Percentiles rank a stretch among this genome's conserved stretches.
phyloP scores from a whole-genome alignment of 2,888 invertebrate genomes.

The Julus scanicus region DNA sequence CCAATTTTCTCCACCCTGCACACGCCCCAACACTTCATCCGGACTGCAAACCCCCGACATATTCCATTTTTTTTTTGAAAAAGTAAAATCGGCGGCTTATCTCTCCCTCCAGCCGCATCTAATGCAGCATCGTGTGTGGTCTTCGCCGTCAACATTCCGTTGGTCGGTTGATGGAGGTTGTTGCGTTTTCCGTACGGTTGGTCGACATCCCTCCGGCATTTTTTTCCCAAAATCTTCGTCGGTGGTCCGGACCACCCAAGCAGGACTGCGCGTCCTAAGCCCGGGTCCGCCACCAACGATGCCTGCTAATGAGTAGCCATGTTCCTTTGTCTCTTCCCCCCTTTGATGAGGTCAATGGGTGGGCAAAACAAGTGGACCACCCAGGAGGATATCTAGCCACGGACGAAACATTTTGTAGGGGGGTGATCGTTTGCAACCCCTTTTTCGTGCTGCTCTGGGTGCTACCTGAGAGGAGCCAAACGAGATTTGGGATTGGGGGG shows the following conservation, averaged over 20 bases:
- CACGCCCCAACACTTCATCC: neutral
- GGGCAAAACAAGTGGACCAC: slow-evolving; percentile 50
- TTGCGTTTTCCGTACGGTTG: neutral
- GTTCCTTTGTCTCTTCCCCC: slow-evolving; percentile 51
- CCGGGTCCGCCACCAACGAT: slow-evolving; percentile 54
- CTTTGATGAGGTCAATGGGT: slow-evolving; percentile 52
- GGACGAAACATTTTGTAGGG: neutral
- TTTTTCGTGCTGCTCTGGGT: neutral
- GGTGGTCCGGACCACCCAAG: slow-evolving; percentile 54
- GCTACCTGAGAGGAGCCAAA: slow-evolving; percentile 14
- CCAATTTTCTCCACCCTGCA: slow-evolving; percentile 30
- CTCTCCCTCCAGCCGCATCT: slow-evolving; percentile 32
- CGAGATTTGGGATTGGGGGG: slow-evolving; percentile 2
- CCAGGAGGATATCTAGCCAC: neutral
- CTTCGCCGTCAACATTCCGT: slow-evolving; percentile 45
- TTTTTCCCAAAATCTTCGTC: slow-evolving; percentile 23
- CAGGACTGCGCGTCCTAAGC: neutral
- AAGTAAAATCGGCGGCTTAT: slow-evolving; percentile 30
- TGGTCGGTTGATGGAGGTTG: slow-evolving; percentile 45
- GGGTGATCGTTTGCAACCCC: neutral
- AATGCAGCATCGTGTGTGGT: slow-evolving; percentile 46
- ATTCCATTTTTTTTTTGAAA: neutral
- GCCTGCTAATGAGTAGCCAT: slow-evolving; percentile 55
- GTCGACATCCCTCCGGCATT: slow-evolving; percentile 27
- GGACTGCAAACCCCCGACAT: neutral